Conservation (phyloP, 2,888 invertebrate genomes). For the Rhagonycha fulva region DNA sequence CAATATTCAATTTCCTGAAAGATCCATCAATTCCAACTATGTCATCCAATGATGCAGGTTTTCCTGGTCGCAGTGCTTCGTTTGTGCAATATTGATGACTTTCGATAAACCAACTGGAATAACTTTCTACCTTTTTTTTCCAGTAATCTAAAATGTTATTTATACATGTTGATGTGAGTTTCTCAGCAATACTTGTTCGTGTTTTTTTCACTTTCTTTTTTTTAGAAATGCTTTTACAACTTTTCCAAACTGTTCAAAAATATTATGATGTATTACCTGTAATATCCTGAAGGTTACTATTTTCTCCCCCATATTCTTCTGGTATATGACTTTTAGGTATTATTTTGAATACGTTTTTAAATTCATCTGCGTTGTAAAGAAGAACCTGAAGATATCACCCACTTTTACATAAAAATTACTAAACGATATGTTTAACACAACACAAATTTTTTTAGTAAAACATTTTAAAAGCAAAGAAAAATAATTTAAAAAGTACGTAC, state of each 20-base stretch:
- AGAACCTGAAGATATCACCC: background rate
- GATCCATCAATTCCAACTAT: too few relatives aligned
- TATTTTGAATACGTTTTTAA: background rate
- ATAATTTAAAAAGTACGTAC: background rate
- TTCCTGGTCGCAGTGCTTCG: slow-evolving; percentile 56
- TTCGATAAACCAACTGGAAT: slow-evolving; percentile 59
- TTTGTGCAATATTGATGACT: slow-evolving; percentile 56
- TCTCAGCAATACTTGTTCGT: too few relatives aligned
- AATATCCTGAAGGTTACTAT: background rate
- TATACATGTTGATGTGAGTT: background rate
- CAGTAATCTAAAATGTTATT: slow-evolving; percentile 42
- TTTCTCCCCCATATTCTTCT: background rate
- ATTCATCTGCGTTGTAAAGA: background rate
- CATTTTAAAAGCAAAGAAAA: background rate
- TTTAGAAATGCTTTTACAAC: too few relatives aligned
- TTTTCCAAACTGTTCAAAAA: too few relatives aligned
- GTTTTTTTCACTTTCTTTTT: too few relatives aligned
- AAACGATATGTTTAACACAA: too few relatives aligned
- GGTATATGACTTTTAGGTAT: background rate
- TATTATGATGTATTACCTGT: background rate
- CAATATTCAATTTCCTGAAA: too few relatives aligned
- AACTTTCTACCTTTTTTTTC: slow-evolving; percentile 58
- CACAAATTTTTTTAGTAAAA: too few relatives aligned
- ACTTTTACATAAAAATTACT: too few relatives aligned
- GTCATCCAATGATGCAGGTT: too few relatives aligned